Evolutionary conservation across 2,888 invertebrate genomes (phyloP).

Genomic region (Perithous albicinctus): DNA sequence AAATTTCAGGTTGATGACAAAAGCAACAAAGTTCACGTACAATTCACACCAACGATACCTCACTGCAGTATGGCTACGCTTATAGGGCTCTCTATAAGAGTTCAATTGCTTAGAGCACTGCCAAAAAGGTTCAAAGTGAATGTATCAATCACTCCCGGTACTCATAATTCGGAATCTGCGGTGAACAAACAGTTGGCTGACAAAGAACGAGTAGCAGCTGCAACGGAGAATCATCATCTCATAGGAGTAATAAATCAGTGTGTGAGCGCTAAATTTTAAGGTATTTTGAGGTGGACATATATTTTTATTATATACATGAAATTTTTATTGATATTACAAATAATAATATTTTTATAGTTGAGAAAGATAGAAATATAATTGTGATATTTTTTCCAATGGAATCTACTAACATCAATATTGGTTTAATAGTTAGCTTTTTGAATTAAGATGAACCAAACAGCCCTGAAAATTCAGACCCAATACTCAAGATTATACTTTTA

Average conservation of each 20-base stretch:
- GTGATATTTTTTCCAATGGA: not conserved
- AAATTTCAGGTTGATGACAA: conserved; percentile 89
- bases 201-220: conserved; percentile 98
- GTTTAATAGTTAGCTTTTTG: not conserved
- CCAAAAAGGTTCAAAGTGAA: conserved; percentile 94
- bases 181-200: conserved; percentile 99
- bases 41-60: conserved; percentile 99
- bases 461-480: not conserved
- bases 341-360: not conserved
- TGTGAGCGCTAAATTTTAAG: conserved; percentile 83
- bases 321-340: conserved; percentile 18
- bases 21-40: conserved; percentile 89
- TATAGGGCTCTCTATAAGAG: conserved; percentile 96
- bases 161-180: conserved; percentile 95
- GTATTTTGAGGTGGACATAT: not conserved
- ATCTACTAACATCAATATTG: not conserved
- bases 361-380: not conserved
- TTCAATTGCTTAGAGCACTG: conserved; percentile 94
- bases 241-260: conserved; percentile 98
- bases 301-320: not conserved
- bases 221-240: conserved; percentile 96
- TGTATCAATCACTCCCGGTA: conserved; percentile 95
- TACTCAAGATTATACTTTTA: not conserved
- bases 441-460: not conserved
- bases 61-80: conserved; percentile 99